These are phyloP conservation scores for Gopherus evgoodei DNA, from an alignment of 2,113 vertebrate genomes.

Conservation along the genomic window DNA sequence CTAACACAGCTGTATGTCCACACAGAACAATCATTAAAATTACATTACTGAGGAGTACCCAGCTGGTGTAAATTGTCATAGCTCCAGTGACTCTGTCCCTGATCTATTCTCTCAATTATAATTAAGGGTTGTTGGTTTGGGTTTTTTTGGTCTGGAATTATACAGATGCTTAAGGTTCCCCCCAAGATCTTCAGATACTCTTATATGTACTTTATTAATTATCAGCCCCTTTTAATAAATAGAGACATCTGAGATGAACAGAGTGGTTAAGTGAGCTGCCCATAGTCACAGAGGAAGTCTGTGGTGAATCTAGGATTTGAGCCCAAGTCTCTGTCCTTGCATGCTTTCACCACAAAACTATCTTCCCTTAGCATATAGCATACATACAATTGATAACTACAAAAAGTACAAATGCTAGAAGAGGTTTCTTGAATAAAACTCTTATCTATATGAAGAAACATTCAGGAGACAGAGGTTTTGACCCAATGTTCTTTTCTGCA, in stretches of 20 bases:
- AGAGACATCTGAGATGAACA: background rate
- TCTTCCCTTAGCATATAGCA: background rate
- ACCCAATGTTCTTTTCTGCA: background rate
- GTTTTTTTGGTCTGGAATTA: background rate
- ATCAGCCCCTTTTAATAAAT: background rate
- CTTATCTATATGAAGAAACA: background rate
- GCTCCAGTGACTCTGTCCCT: accelerated
- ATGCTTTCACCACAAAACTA: background rate
- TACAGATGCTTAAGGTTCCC: background rate
- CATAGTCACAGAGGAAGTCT: background rate
- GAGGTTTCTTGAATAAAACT: background rate
- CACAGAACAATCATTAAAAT: background rate
- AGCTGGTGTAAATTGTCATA: background rate
- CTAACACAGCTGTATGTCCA: background rate
- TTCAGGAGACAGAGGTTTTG: background rate
- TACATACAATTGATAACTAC: background rate
- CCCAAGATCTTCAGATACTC: background rate
- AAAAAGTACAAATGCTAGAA: background rate
- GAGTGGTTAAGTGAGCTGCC: background rate
- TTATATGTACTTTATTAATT: background rate
- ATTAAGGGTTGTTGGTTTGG: background rate
- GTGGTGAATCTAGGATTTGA: background rate
- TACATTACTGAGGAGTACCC: background rate
- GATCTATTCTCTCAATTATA: background rate
- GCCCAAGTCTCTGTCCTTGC: background rate